Evolutionary conservation across 2,888 invertebrate species (phyloP).

Genomic region (Molanna angustata): DNA sequence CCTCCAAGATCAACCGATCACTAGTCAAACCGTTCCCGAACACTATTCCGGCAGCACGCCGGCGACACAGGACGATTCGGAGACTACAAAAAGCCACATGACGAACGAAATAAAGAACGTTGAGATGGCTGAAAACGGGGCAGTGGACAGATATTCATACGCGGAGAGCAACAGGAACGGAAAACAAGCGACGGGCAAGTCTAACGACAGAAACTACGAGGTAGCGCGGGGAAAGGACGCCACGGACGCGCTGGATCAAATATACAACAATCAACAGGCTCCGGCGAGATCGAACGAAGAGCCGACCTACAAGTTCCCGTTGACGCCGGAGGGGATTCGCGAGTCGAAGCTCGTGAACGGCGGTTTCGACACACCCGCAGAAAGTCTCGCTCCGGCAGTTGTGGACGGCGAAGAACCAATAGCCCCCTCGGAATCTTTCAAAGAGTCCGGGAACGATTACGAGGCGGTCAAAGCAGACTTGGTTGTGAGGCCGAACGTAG

Average conservation of each 20-base stretch:
- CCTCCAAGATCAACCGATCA: no score
- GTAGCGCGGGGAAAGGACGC: no score
- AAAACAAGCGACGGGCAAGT: constrained; percentile 4
- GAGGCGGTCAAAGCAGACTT: not conserved
- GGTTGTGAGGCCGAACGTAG: not conserved
- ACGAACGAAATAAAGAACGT: not conserved
- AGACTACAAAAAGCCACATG: not conserved
- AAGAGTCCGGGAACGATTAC: not conserved
- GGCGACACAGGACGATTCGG: no score
- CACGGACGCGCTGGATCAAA: not conserved
- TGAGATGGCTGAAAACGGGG: not conserved
- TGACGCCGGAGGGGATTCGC: constrained; percentile 6
- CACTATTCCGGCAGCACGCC: no score
- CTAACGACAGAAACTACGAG: not conserved
- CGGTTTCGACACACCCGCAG: no score
- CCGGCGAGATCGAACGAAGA: constrained; percentile 1
- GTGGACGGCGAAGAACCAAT: not conserved
- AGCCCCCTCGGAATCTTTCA: not conserved
- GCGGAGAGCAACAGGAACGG: constrained; percentile 7
- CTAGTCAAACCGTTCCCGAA: no score
- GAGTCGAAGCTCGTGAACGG: not conserved
- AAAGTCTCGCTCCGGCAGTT: no score
- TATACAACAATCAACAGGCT: no score
- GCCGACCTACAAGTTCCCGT: constrained; percentile 3
- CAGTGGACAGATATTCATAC: not conserved